Evolutionary conservation across 2,113 vertebrate genomes (phyloP), one percentile per base, ranked within the genome.

Genomic region (Poecilia latipinna): DNA sequence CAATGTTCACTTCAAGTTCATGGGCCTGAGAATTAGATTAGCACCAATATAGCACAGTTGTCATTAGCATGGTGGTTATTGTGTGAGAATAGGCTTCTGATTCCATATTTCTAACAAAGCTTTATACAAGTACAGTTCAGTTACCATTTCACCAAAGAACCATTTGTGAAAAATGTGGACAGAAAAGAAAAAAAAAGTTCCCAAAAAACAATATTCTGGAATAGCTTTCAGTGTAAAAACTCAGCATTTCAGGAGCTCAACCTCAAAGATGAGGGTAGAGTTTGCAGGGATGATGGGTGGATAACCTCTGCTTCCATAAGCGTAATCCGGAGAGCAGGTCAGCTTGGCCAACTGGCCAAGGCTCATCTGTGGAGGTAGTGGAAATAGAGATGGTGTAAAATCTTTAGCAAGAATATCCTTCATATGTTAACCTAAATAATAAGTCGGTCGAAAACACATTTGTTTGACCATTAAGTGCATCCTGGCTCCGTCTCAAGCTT

Each of bases 281-380:
- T 98, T 95, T 33, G 94, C 91, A 1, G 97, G 97, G 93, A 98
- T 98, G 92, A 93, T 87, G 32, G 96, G 96, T 0, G 96, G 96
- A 90, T 93, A 94, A 19, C 97, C 97, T 2, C 77, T 91, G 0
- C 71, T 3, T 37, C 97, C 97, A 0, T 98, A 98, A 4, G 96
- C 97, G 0, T 93, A 98, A 84, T 98, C 97, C 62, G 97, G 95
- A 0, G 97, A 94, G 92, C 97, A 97, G 72, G 93, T 98, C 95
- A 98, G 87, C 86, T 79, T 95, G 48, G 96, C 96, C 83, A 94
- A 68, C 84, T 98, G 91, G 22, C 97, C 97, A n/a, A 96, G 78
- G 0, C 95, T 97, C 97, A 98, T 98, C 97, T 98, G 89, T 69
- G 61, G 44, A 76, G 68, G 61, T 8, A 42, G 8, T 4, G 15